These are phyloP conservation scores for Sinohyriopsis cumingii DNA, from an alignment of 2,888 invertebrate species.

Conservation along the genomic window DNA sequence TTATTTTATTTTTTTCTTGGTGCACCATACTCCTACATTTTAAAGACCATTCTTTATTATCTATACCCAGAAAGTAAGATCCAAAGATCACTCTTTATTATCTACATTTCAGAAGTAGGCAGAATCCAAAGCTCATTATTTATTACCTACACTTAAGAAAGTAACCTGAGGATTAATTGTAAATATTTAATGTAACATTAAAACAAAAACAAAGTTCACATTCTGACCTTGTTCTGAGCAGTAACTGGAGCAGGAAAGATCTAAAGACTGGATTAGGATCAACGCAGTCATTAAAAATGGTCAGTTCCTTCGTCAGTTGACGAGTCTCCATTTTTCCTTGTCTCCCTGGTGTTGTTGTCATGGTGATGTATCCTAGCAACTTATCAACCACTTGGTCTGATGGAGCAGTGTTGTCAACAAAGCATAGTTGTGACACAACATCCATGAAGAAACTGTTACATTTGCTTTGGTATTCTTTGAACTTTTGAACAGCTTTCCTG, in stretches of 20 bases:
- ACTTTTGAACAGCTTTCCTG: conserved; percentile 13
- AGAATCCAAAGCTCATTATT: no score
- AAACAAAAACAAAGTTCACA: neutral
- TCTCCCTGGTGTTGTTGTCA: conserved; percentile 5
- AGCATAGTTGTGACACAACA: conserved; percentile 26
- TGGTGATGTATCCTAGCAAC: conserved; percentile 19
- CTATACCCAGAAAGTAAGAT: no score
- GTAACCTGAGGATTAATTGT: neutral
- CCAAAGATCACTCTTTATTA: no score
- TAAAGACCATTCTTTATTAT: no score
- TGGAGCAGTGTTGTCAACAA: conserved; percentile 20
- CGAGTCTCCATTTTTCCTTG: conserved; percentile 1
- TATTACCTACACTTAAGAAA: no score
- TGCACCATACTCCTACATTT: no score
- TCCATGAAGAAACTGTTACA: conserved; percentile 26
- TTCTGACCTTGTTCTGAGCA: conserved; percentile 53
- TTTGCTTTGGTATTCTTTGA: conserved; percentile 16
- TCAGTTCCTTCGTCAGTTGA: conserved; percentile 38
- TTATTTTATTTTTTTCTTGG: no score
- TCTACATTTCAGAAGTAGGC: no score
- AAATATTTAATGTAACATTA: neutral
- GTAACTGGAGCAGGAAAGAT: conserved; percentile 58
- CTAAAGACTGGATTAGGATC: conserved; percentile 62
- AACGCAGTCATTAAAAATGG: conserved; percentile 46
- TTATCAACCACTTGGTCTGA: conserved; percentile 20